Base-by-base conservation (phyloP, 2,797 vertebrate genomes). In the Pantherophis vulpinus region DNA sequence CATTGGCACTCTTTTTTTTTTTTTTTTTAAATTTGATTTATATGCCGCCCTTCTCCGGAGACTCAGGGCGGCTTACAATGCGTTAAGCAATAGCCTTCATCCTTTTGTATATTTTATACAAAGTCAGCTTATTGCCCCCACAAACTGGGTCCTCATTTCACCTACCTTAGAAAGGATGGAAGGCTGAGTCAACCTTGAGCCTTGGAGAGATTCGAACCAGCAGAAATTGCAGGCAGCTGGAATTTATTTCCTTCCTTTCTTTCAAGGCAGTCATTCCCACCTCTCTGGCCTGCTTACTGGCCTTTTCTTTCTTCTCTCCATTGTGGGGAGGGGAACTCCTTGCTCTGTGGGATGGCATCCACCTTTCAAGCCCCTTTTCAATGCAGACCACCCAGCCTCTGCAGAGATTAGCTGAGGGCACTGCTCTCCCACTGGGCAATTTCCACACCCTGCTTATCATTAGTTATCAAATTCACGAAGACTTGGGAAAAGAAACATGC, bases 321-420 rank as follows among this genome's bases (percentile, higher is more conserved):
- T n/a, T 18, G 42, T 88, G 0, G 42, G 94, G 89, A 8, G 94
- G 94, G 90, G 93, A n/a, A 87, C 79, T 94, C 94, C 87, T 89
- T 70, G 93, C 94, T 92, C 93, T 93, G 95, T 0, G 12, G 95
- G 94, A 63, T 95, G 95, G 58, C 88, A 59, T 56, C 91, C 79
- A 79, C 86, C 95, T 59, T 89, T 56, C 60, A 90, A 95, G 90
- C 55, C 94, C 88, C 94, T 96, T 94, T 92, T 95, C 94, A 95
- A 79, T 9, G 0, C 94, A 96, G 97, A 97, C 96, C 96, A 97
- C 95, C 95, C 96, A 96, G 93, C 92, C 88, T 0, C 93, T 25
- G 29, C 59, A 29, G 0, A 88, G 95, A 93, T 91, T 54, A 88
- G 89, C 91, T 0, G 8, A 0, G 8, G 1, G 27, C 59, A 1